Evolutionary conservation across 2,888 invertebrate genomes (phyloP), one percentile per base, ranked within the genome.

Genomic region (Heliconius ismenius): DNA sequence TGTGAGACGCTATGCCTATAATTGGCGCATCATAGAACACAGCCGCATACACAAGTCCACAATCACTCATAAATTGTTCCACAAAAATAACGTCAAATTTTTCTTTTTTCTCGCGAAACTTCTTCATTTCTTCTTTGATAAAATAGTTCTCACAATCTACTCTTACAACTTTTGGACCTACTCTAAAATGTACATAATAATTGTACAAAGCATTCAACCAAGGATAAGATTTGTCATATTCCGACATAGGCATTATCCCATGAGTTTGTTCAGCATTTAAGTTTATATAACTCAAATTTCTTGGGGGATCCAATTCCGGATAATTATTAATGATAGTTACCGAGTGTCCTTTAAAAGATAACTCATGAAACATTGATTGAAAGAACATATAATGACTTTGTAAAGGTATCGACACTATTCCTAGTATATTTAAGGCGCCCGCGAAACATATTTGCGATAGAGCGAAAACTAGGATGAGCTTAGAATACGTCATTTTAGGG

Each of bases 331-430:
- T 90, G 15, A 96, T 95, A 1, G 96, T 96, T 0, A 96, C 87
- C 11, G 95, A 90, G 81, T 96, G 96, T 0, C 96, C 96, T 15
- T 93, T 91, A 24, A 84, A 83, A 0, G 95, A 95, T 68, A 96
- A 84, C 79, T 94, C 95, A 18, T 91, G 92, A 62, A 96, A 87
- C 18, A 96, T 86, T 0, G 94, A 93, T 79, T 94, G 90, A 81
- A 95, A 95, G 0, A 96, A 95, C 83, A 95, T 94, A 81, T 96
- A 96, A 84, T 97, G 97, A 79, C 96, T 96, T 77, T 93, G 94
- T 0, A 96, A 95, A 0, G 94, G 93, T 81, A 96, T 90, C 0
- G 95, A 95, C 81, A 96, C 95, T 13, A 96, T 86, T 10, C 84
- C 90, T n/a, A 91, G 87, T 54, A 90, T 77, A 90, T 96, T 81